Percentiles rank a stretch among this genome's conserved stretches.
These are phyloP conservation scores for Alectoris magna DNA, from an alignment of 2,797 vertebrate species.

Conservation along the genomic window DNA sequence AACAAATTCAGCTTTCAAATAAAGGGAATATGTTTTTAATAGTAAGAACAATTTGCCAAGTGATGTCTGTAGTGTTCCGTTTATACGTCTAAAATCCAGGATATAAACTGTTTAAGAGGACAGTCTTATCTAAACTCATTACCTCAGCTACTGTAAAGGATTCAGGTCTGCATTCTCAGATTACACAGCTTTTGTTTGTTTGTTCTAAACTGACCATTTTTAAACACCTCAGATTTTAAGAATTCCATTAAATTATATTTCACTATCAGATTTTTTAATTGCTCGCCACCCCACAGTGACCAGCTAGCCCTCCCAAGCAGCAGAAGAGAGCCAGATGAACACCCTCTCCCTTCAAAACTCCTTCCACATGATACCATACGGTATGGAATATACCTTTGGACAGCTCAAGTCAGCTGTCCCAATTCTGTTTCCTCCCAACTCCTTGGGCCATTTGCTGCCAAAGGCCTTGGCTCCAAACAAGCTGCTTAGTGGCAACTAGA, in stretches of 20 bases:
- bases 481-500: no score
- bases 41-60: neutral
- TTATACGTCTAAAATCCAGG: neutral
- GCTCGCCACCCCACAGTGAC: no score
- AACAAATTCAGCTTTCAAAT: neutral
- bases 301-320: no score
- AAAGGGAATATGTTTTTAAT: neutral
- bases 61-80: neutral
- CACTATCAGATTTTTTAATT: neutral
- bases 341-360: no score
- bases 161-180: neutral
- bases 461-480: no score
- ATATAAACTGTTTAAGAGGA: accelerated
- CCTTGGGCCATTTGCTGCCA: no score
- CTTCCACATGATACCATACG: no score
- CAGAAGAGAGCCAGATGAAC: no score
- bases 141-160: neutral
- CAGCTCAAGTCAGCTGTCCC: no score
- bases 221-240: neutral
- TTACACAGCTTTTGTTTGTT: neutral
- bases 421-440: no score
- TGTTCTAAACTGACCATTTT: neutral
- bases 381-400: no score
- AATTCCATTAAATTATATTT: neutral
- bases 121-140: neutral